Evolutionary conservation across 2,113 vertebrate species (phyloP).

Genomic region (Saguinus imperator): DNA sequence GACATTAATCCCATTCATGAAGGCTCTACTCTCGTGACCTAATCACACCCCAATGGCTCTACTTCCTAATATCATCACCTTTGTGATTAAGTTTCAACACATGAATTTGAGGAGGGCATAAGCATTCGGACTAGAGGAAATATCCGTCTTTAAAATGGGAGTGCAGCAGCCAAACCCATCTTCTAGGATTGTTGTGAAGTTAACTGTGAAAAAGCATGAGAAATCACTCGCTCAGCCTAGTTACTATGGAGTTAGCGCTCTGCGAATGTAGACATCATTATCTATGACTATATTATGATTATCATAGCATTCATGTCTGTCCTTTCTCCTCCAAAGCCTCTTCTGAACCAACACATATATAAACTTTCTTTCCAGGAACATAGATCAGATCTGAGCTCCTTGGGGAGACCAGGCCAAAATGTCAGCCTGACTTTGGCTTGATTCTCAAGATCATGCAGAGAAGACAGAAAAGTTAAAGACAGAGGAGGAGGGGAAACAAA

Average conservation of each 20-base stretch:
- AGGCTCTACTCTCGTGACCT: background rate
- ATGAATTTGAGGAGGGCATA: background rate
- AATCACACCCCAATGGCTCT: background rate
- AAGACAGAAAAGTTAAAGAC: slow-evolving; percentile 1
- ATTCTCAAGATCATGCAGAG: slow-evolving; percentile 62
- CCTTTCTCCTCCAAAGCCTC: background rate
- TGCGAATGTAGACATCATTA: background rate
- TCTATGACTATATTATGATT: background rate
- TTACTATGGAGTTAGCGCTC: background rate
- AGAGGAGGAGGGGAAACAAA: background rate
- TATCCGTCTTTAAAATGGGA: background rate
- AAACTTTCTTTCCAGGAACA: slow-evolving; percentile 48
- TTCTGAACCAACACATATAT: background rate
- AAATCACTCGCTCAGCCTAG: background rate
- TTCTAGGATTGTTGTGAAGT: background rate
- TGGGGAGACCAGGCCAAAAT: slow-evolving; percentile 53
- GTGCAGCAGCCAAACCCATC: background rate
- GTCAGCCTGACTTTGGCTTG: slow-evolving; percentile 62
- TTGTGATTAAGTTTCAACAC: background rate
- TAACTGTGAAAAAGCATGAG: background rate
- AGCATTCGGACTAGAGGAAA: background rate
- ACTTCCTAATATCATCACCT: background rate
- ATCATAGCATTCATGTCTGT: background rate
- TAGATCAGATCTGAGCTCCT: slow-evolving; percentile 41
- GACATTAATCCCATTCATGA: background rate